Evolutionary conservation across 30 jellyfish, hydroid and myxozoan species (phyloP).

Genomic region (Euphysa ruthae): DNA sequence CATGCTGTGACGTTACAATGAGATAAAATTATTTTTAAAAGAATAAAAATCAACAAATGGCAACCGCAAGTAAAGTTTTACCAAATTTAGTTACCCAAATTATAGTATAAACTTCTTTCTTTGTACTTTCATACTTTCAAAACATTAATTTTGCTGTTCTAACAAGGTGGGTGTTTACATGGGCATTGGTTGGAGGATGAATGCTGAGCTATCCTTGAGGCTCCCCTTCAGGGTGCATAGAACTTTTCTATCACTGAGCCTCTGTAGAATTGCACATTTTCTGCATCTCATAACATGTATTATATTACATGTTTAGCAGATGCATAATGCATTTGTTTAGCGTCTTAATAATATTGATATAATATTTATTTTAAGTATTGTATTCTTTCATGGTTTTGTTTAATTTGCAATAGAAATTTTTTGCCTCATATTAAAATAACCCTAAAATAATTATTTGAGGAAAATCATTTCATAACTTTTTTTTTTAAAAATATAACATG

Average conservation of each 20-base stretch:
- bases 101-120: neutral
- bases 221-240: neutral
- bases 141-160: neutral
- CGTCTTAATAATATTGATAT: neutral
- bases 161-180: neutral
- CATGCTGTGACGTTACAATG: too few species aligned
- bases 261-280: neutral
- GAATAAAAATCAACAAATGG: too few species aligned
- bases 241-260: neutral
- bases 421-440: too few species aligned
- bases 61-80: neutral
- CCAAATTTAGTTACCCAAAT: neutral
- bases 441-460: too few species aligned
- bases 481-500: too few species aligned
- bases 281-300: constrained; percentile 1
- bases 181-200: neutral
- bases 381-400: neutral
- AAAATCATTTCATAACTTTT: too few species aligned
- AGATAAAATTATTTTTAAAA: too few species aligned
- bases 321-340: neutral
- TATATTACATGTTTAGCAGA: neutral
- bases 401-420: too few species aligned
- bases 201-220: constrained; percentile 4
- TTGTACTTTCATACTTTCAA: neutral
- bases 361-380: neutral